Evolutionary conservation across 2,888 invertebrate genomes (phyloP).

Genomic region (Phortica okadai): DNA sequence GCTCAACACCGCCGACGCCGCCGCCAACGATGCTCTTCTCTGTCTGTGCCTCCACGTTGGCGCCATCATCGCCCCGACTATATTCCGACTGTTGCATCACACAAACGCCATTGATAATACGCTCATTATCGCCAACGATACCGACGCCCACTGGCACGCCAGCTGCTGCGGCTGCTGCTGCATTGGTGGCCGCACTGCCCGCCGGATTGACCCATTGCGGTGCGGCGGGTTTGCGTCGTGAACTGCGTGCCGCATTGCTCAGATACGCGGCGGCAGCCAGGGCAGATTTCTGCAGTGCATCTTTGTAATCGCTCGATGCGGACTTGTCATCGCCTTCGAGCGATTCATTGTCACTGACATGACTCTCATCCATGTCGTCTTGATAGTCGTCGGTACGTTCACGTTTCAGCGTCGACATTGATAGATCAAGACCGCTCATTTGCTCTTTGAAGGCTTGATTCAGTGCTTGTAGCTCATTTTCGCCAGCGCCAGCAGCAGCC

Average conservation of each 20-base stretch:
- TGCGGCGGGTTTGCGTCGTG: constrained; percentile 94
- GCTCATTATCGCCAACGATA: constrained; percentile 80
- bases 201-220: constrained; percentile 97
- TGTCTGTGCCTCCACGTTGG: constrained; percentile 64
- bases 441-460: constrained; percentile 85
- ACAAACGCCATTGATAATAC: constrained; percentile 95
- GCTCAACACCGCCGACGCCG: constrained; percentile 78
- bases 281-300: constrained; percentile 60
- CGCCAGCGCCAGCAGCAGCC: constrained; percentile 81
- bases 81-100: constrained; percentile 90
- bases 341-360: constrained; percentile 74
- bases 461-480: constrained; percentile 78
- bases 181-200: constrained; percentile 77
- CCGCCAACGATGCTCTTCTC: constrained; percentile 80
- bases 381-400: constrained; percentile 78
- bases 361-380: constrained; percentile 83
- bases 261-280: constrained; percentile 59
- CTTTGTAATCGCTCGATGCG: constrained; percentile 74
- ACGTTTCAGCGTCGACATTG: constrained; percentile 88
- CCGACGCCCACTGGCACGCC: constrained; percentile 49
- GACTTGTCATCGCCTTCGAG: constrained; percentile 60
- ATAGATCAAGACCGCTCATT: constrained; percentile 90
- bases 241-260: constrained; percentile 73
- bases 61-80: constrained; percentile 79
- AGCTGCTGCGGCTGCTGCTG: constrained; percentile 80